Evolutionary conservation across 2,797 vertebrate species (phyloP), one percentile per base, ranked within the genome.

Genomic region (Rhynchotus rufescens): DNA sequence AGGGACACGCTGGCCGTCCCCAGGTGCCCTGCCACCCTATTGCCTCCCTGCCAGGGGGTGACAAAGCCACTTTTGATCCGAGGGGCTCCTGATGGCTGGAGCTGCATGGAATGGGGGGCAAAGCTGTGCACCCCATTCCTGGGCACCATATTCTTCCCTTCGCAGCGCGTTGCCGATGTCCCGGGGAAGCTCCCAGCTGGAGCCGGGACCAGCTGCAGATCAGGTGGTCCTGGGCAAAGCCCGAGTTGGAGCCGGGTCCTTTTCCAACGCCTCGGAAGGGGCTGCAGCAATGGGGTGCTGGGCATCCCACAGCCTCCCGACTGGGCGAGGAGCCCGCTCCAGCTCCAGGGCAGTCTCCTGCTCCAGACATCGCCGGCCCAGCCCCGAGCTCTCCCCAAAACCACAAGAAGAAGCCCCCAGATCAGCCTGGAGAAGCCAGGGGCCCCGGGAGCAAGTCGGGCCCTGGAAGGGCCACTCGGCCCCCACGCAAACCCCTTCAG

Each of bases 261-360:
- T 62, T 30, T 30, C 52, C 52, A 6, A 17, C 7, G 25, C 15
- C 19, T 26, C 10, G 11, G 25, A 19, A 40, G 26, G 20, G 26
- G 25, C 30, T 19, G 7, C 54, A 21, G 54, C 81, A 3, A 4
- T 19, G 15, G 36, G 60, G 60, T 12, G 25, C 51, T 4, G 9
- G 67, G 34, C 61, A 9, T 20, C n/a, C 42, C 34, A 1, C 0
- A 2, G 47, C 28, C 69, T 52, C 2, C 10, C 23, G 34, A 17
- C 45, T 17, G 2, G 22, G 59, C 6, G 2, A n/a, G 30, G 60
- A 72, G 65, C 26, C 47, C 2, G 2, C 15, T 2, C 4, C 1
- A 2, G 57, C 82, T 69, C 44, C 23, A 2, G 3, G 3, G 14
- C 32, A 74, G 62, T 5, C 44, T 9, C 11, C 49, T 14, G 78